Evolutionary conservation across 2,888 invertebrate species (phyloP).

Genomic region (Tiliacea aurago): DNA sequence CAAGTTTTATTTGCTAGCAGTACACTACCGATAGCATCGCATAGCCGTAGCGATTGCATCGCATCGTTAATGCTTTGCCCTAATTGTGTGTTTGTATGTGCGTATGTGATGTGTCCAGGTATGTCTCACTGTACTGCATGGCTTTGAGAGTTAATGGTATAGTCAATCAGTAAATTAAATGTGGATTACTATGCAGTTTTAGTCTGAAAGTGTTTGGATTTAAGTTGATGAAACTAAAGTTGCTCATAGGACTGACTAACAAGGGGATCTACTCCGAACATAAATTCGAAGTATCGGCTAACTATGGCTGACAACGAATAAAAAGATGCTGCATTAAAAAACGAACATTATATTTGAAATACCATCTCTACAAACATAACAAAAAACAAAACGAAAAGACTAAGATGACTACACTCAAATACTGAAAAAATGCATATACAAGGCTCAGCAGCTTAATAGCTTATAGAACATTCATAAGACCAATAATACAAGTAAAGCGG

Average conservation of each 20-base stretch:
- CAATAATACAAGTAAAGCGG: too few species aligned
- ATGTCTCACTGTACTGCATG: not conserved
- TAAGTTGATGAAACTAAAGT: not conserved
- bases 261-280: too few species aligned
- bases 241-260: not conserved
- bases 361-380: too few species aligned
- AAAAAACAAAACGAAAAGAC: too few species aligned
- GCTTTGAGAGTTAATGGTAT: constrained; percentile 21
- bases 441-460: too few species aligned
- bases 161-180: constrained; percentile 10
- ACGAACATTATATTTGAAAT: too few species aligned
- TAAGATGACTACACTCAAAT: too few species aligned
- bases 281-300: too few species aligned
- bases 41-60: constrained; percentile 58
- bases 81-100: constrained; percentile 38
- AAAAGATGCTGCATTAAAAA: too few species aligned
- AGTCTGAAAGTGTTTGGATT: not conserved
- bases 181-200: not conserved
- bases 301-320: too few species aligned
- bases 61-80: constrained; percentile 57
- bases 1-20: constrained; percentile 31
- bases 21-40: constrained; percentile 58
- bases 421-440: too few species aligned
- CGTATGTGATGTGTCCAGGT: constrained; percentile 25
- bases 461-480: too few species aligned